Evolutionary conservation across 2,888 invertebrate species (phyloP), one percentile per base, ranked within the genome.

Genomic region (Perdita meconis): DNA sequence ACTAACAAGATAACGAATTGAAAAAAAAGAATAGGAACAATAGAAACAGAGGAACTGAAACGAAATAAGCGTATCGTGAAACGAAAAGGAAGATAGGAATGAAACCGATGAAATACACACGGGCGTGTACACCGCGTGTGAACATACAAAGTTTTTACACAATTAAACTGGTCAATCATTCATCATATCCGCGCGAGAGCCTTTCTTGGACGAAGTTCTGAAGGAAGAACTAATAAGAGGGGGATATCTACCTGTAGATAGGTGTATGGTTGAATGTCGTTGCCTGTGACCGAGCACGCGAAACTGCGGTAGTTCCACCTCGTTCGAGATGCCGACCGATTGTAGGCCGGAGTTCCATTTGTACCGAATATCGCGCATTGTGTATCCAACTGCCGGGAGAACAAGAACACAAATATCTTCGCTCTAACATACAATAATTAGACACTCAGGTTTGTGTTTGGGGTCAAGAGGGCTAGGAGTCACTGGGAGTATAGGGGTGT

Each of bases 301-400:
- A 95, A 98, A 98, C 95, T 98, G 98, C 92, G 98, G 98, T 93
- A 98, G 96, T 95, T 97, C 97, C 94, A 98, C 97, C 94, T 97
- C 97, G 94, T 95, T 96, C 95, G 97, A 97, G 95, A 98, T 97
- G 94, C 97, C 97, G 94, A 98, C 97, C 94, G 98, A 97, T 94
- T 96, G 95, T 93, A 95, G 95, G 93, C 97, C 97, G 94, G 97
- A 96, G 95, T 96, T 96, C 98, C 98, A 98, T 95, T 96, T 96
- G 95, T 98, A 98, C 94, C 97, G 96, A 95, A 98, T 97, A 96
- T 97, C 97, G 95, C 96, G 96, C 97, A 97, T 97, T 95, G 97
- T 97, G 96, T 97, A 97, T 95, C 97, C 97, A 96, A 97, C 97
- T 97, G 93, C 92, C 91, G 91, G 84, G 88, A 92, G 91, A 92